Evolutionary conservation across 2,888 invertebrate genomes (phyloP), one percentile per base, ranked within the genome.

Genomic region (Myopa tessellatipennis): DNA sequence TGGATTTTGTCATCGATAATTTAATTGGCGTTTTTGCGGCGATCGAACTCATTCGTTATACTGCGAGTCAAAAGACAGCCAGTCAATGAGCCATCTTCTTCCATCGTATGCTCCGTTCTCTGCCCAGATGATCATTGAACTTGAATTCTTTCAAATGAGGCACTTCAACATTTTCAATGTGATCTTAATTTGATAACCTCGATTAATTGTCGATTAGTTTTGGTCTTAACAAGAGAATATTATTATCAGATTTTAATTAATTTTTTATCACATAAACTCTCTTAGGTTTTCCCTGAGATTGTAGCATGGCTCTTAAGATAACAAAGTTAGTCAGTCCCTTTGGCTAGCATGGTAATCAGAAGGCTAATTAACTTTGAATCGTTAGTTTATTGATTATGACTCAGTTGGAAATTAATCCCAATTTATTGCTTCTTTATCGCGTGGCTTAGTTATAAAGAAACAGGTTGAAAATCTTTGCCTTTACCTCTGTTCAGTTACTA

Each of bases 1-100:
- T n/a, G 63, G 84, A 87, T 86, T 85, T 85, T 86, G 87, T 87
- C 87, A 87, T 87, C 87, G 86, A 85, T 87, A 87, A 85, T 81
- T 87, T 80, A 79, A 73, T 78, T 80, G 76, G 79, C 74, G 78
- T n/a, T 14, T 63, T 71, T 26, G 60, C 61, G 26, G 34, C 65
- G 50, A 50, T 71, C 63, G 77, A 38, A 60, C 26, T 73, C 45
- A 52, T 74, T 52, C 65, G 52, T 18, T 18, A 52, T 38, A 38
- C 34, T 36, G 3, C 58, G 40, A 60, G 60, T 72, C 72, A 60
- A 60, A 18, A 69, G 18, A 38, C 40, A 45, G 38, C 38, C 65
- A 12, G 36, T 34, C 36, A 34, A 34, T 40, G n/a, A 26, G 45
- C 45, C 63, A 18, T 5, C 16, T 6, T 14, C 65, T 45, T 58